These are phyloP conservation scores for Pristiophorus japonicus DNA, from an alignment of 2,113 vertebrate species.

Conservation along the genomic window DNA sequence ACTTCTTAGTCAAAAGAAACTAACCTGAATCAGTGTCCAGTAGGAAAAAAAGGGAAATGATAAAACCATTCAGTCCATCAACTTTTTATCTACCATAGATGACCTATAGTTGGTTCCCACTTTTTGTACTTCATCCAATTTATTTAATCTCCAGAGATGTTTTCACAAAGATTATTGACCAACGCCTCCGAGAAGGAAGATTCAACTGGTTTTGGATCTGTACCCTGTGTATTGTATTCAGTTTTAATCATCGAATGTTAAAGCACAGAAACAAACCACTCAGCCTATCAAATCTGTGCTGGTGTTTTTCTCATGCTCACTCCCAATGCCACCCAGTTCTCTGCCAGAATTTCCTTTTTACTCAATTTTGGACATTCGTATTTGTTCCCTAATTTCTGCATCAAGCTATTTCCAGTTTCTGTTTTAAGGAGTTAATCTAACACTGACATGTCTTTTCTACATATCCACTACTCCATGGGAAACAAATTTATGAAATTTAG, in stretches of 20 bases:
- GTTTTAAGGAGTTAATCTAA: too few species aligned
- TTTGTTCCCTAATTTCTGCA: too few species aligned
- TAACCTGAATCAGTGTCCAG: not conserved
- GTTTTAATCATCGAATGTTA: not conserved
- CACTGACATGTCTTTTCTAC: too few species aligned
- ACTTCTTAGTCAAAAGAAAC: not conserved
- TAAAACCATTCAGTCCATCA: not conserved
- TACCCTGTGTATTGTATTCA: not conserved
- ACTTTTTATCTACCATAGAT: not conserved
- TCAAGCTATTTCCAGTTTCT: too few species aligned
- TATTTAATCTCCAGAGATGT: not conserved
- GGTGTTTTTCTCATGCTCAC: not conserved
- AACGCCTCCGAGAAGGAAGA: not conserved
- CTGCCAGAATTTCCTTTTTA: not conserved
- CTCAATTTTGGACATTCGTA: too few species aligned
- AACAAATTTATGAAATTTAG: too few species aligned
- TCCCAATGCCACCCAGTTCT: not conserved
- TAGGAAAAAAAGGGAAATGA: not conserved
- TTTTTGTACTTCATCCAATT: not conserved
- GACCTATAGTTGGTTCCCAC: not conserved
- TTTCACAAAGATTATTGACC: not conserved
- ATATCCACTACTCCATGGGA: too few species aligned
- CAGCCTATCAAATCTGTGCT: not conserved
- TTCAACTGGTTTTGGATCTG: not conserved
- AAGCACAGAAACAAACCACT: not conserved